A percentile compares a stretch with the other conserved stretches of the same genome.
Conservation (phyloP, 2,113 vertebrate species). For the Percina caprodes region DNA sequence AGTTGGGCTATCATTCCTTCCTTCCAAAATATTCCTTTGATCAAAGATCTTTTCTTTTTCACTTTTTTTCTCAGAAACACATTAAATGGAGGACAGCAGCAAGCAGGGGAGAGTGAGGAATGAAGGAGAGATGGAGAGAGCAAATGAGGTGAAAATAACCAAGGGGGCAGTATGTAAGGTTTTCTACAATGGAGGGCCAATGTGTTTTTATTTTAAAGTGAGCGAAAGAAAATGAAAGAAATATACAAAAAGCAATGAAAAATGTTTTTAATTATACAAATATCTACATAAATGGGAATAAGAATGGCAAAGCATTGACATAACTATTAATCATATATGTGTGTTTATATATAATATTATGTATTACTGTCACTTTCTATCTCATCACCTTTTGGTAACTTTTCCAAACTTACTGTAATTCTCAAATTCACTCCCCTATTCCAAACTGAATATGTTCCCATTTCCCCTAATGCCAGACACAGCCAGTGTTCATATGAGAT, state of each 20-base stretch:
- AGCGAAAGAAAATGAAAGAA: too few species aligned
- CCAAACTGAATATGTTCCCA: not conserved
- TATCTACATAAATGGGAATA: too few species aligned
- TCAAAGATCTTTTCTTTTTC: conserved; percentile 43
- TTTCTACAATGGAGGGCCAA: not conserved
- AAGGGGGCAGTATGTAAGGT: not conserved
- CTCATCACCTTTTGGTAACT: not conserved
- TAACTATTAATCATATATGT: not conserved
- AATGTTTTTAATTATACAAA: too few species aligned
- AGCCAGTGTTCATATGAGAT: not conserved
- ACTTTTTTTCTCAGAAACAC: conserved; percentile 40
- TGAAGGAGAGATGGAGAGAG: not conserved
- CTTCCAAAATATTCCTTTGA: conserved; percentile 48
- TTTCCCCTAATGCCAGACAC: not conserved
- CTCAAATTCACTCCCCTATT: not conserved
- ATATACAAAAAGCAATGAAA: too few species aligned
- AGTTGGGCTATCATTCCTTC: conserved; percentile 43
- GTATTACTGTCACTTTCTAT: not conserved
- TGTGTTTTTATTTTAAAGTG: too few species aligned
- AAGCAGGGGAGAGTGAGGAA: not conserved
- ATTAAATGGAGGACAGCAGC: conserved; percentile 5
- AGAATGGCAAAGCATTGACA: not conserved
- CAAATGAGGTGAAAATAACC: not conserved
- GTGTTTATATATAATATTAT: not conserved
- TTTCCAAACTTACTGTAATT: too few species aligned